phyloP scores from a whole-genome alignment of 2,797 vertebrate species.

The Acanthiza pusilla region DNA sequence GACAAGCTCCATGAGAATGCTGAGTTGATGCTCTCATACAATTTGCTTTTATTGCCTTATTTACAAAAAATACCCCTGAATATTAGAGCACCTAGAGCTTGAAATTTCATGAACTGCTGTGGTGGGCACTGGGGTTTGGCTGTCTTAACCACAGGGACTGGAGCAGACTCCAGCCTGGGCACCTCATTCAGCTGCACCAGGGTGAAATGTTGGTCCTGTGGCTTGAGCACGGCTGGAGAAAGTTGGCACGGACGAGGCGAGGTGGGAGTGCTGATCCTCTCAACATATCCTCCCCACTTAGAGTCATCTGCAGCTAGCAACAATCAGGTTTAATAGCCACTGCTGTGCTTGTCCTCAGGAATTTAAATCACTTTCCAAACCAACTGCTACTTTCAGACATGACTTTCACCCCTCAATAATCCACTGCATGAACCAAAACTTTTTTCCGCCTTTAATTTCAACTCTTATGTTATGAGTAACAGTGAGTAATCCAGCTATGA shows the following conservation, averaged over 20 bases:
- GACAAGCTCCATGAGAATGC: neutral
- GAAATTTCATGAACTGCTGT: neutral
- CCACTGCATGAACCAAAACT: neutral
- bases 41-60: neutral
- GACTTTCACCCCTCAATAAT: neutral
- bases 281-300: neutral
- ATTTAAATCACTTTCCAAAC: neutral
- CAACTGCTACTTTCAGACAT: neutral
- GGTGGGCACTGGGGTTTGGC: neutral
- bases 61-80: neutral
- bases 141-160: neutral
- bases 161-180: neutral
- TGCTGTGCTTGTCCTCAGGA: neutral
- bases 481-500: slow-evolving; percentile 17
- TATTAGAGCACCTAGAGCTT: neutral
- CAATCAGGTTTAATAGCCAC: neutral
- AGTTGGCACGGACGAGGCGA: neutral
- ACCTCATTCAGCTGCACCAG: neutral
- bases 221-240: accelerated
- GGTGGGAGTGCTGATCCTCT: neutral
- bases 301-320: neutral
- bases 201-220: accelerated
- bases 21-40: neutral
- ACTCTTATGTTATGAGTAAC: neutral
- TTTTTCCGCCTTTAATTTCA: neutral